These are phyloP conservation scores for Seira musarum DNA, from an alignment of 2,888 invertebrate genomes.

Conservation along the genomic window DNA sequence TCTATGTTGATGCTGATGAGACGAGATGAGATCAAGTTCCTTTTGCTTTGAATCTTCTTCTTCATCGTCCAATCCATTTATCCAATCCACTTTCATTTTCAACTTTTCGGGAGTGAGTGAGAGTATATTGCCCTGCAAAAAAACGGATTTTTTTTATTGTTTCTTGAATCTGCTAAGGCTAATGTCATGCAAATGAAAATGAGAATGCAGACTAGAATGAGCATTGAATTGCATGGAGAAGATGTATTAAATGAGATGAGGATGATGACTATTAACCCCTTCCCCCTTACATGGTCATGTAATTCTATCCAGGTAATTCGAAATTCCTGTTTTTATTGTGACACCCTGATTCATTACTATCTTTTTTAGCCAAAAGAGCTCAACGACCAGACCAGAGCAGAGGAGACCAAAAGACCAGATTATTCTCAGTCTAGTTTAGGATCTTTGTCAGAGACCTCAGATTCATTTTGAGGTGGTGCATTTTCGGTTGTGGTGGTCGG, in stretches of 20 bases:
- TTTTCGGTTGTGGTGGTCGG: too few species aligned
- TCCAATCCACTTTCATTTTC: neutral
- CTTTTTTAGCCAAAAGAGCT: constrained; percentile 27
- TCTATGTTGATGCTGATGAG: constrained; percentile 25
- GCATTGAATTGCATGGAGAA: constrained; percentile 9
- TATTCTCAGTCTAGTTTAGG: constrained; percentile 55
- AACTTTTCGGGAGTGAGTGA: too few species aligned
- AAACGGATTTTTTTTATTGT: constrained; percentile 26
- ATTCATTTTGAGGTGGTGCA: constrained; percentile 35
- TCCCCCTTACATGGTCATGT: constrained; percentile 30
- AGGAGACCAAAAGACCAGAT: constrained; percentile 14
- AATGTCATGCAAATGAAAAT: neutral
- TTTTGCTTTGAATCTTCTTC: neutral
- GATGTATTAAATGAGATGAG: neutral
- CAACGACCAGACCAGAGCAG: constrained; percentile 49
- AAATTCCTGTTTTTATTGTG: constrained; percentile 49
- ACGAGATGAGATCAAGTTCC: constrained; percentile 21
- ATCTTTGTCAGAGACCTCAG: constrained; percentile 49
- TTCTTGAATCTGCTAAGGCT: neutral
- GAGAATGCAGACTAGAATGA: neutral
- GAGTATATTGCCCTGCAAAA: constrained; percentile 51
- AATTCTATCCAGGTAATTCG: constrained; percentile 51
- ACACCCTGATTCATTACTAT: constrained; percentile 57
- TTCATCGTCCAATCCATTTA: too few species aligned
- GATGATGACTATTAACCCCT: too few species aligned